Evolutionary conservation across 2,113 vertebrate genomes (phyloP), one percentile per base, ranked within the genome.

Genomic region (Clarias gariepinus): DNA sequence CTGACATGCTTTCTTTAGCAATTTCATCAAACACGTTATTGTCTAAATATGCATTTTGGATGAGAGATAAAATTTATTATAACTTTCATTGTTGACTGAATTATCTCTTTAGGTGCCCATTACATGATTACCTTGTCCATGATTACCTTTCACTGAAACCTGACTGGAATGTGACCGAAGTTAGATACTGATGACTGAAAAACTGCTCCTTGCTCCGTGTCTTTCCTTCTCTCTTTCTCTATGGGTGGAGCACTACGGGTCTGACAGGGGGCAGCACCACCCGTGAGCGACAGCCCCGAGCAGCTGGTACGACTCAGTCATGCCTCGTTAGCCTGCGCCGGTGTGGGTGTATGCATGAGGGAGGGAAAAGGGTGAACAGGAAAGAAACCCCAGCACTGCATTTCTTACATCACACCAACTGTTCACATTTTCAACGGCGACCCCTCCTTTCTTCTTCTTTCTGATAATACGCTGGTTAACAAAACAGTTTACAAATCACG

Each of bases 231-330:
- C 16, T 57, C 10, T 23, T 10, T 61, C 57, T 25, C 91, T 90
- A 91, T 92, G 91, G 92, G 92, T 93, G 92, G 88, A 83, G 93
- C 6, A 23, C 53, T 86, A 60, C 2, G 41, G 61, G 73, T 80
- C 84, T 88, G 84, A 86, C 88, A 90, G 89, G 86, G 89, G 76
- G 86, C 86, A 89, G 86, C 77, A 82, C 86, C 66, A 84, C 23
- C 69, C 90, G 91, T 95, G 92, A 95, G 96, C 95, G 96, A 96
- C 95, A 95, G 95, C 91, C 95, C 61, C 94, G 94, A 96, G 96
- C 96, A 97, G 96, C 96, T 97, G 96, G 96, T 97, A 95, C 96
- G 96, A 96, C 96, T 96, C 95, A 97, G 96, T 95, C 94, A 94
- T 92, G 94, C 92, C 94, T 94, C 80, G 11, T 91, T 94, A 96